phyloP scores from a whole-genome alignment of 92 coral and sea anemone species.

The Heteractis magnifica region DNA sequence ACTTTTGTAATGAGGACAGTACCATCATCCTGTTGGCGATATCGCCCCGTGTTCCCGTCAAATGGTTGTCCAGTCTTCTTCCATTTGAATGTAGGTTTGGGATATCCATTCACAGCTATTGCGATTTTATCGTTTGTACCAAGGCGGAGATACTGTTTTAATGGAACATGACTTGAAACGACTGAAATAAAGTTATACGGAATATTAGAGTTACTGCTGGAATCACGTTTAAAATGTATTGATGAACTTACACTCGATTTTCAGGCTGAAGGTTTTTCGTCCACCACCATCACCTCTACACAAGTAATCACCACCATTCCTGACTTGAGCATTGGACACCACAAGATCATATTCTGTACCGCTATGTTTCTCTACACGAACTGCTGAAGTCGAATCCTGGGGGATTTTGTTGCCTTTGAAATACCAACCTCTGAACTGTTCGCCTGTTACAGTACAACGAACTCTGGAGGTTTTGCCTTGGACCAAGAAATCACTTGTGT shows the following conservation, averaged over 20 bases:
- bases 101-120: slow-evolving; percentile 37
- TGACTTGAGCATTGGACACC: slow-evolving; percentile 18
- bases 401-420: slow-evolving; percentile 2
- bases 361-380: slow-evolving; percentile 16
- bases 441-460: slow-evolving; percentile 23
- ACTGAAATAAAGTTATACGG: slow-evolving; percentile 27
- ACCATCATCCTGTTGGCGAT: slow-evolving; percentile 14
- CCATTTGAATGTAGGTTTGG: slow-evolving; percentile 51
- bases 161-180: slow-evolving; percentile 3
- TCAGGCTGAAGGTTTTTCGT: background rate
- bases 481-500: background rate
- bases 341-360: slow-evolving; percentile 14
- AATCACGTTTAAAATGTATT: background rate
- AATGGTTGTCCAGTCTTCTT: slow-evolving; percentile 32
- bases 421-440: slow-evolving; percentile 47
- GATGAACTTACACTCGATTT: slow-evolving; percentile 44
- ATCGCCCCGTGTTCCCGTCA: slow-evolving; percentile 37
- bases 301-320: slow-evolving; percentile 35
- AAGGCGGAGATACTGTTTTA: slow-evolving; percentile 31
- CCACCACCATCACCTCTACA: slow-evolving; percentile 40
- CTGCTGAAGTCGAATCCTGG: background rate
- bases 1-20: slow-evolving; percentile 30
- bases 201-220: background rate
- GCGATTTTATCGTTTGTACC: slow-evolving; percentile 34
- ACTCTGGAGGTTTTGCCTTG: background rate